phyloP scores from a whole-genome alignment of 2,797 vertebrate species.

The Atherinosoma microstoma region DNA sequence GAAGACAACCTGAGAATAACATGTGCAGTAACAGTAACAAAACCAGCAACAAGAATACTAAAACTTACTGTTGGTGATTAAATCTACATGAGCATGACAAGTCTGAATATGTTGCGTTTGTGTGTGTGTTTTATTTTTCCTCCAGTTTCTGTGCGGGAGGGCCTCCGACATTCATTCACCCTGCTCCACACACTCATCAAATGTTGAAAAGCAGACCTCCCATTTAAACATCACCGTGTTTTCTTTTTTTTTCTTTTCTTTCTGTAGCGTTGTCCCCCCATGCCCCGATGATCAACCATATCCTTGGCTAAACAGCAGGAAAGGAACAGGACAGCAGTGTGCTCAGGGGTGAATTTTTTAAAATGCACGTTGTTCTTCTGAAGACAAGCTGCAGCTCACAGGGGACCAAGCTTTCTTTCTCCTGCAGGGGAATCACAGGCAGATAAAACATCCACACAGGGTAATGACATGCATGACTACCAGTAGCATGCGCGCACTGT shows the following conservation, averaged over 20 bases:
- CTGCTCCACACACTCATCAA: conserved; percentile 34
- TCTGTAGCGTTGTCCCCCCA: conserved; percentile 21
- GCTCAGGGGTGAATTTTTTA: conserved; percentile 61
- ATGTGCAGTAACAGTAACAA: too few species aligned
- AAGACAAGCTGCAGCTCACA: conserved; percentile 42
- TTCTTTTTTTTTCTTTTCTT: conserved; percentile 10
- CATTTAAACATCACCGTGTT: not conserved
- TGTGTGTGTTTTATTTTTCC: not conserved
- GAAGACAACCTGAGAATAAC: too few species aligned
- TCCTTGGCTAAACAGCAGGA: conserved; percentile 68
- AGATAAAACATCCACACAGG: conserved; percentile 67
- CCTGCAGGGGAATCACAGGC: conserved; percentile 41
- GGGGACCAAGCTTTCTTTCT: conserved; percentile 49
- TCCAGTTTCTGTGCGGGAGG: conserved; percentile 32
- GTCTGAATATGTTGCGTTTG: too few species aligned
- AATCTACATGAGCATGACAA: too few species aligned
- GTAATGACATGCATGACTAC: conserved; percentile 78
- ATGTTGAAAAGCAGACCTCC: conserved; percentile 26
- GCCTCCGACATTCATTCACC: conserved; percentile 33
- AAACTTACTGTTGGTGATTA: too few species aligned
- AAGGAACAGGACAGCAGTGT: conserved; percentile 48
- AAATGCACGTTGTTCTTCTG: conserved; percentile 67
- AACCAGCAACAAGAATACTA: too few species aligned
- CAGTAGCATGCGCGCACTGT: conserved; percentile 43
- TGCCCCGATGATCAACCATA: conserved; percentile 52